These are phyloP conservation scores for Cheilosia scutellata DNA, from an alignment of 2,888 invertebrate genomes.

Conservation along the genomic window DNA sequence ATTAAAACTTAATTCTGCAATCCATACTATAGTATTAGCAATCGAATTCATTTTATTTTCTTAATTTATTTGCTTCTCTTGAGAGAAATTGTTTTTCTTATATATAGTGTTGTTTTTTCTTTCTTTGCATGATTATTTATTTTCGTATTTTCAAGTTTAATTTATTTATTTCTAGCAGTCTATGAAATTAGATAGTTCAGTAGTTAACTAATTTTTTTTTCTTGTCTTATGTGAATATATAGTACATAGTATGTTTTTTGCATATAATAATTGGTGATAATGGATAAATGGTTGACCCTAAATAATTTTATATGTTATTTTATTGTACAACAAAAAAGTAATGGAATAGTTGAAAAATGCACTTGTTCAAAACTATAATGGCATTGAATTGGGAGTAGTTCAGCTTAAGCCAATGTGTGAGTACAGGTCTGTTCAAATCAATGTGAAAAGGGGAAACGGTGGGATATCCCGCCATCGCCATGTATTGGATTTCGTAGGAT, in stretches of 20 bases:
- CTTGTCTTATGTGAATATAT: conserved; percentile 46
- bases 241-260: conserved; percentile 24
- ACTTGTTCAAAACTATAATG: neutral
- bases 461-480: too few relatives aligned
- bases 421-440: too few relatives aligned
- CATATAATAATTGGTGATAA: conserved; percentile 18
- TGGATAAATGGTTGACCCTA: conserved; percentile 25
- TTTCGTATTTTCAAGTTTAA: conserved; percentile 16
- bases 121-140: conserved; percentile 10
- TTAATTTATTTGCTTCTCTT: conserved; percentile 5
- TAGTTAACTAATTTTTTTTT: conserved; percentile 44
- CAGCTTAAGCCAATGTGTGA: too few relatives aligned
- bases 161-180: conserved; percentile 72
- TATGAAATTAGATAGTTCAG: conserved; percentile 70
- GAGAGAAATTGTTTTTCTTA: conserved; percentile 11
- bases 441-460: too few relatives aligned
- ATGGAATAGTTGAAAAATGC: neutral
- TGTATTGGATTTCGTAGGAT: too few relatives aligned
- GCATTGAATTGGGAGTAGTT: too few relatives aligned
- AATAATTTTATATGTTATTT: conserved; percentile 17
- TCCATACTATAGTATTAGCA: conserved; percentile 30
- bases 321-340: neutral
- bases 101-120: conserved; percentile 9
- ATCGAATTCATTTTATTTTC: conserved; percentile 27
- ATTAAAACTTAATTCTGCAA: conserved; percentile 47